phyloP scores from a whole-genome alignment of 2,113 vertebrate genomes.

The Mirza zaza region DNA sequence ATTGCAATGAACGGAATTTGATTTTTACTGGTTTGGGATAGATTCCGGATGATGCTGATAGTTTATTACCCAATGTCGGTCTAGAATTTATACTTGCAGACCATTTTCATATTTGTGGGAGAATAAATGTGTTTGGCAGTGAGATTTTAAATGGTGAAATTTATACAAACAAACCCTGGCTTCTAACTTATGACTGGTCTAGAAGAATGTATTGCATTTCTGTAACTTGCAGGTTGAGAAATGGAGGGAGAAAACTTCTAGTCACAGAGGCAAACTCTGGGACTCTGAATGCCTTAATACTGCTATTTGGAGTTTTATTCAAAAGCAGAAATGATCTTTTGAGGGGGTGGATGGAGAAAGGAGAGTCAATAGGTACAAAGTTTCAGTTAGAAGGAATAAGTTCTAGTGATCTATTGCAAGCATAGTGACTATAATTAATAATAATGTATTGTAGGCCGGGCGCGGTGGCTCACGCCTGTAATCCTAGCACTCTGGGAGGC shows the following conservation, averaged over 20 bases:
- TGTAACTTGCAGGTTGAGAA: not conserved
- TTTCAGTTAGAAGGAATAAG: not conserved
- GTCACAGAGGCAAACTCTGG: not conserved
- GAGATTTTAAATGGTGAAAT: slow-evolving; percentile 34
- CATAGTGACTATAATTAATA: not conserved
- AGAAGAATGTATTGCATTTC: not conserved
- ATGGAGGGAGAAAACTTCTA: not conserved
- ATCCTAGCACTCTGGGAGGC: no score
- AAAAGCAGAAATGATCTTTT: not conserved
- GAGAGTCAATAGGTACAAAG: not conserved
- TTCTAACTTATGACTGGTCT: not conserved
- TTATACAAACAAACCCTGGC: not conserved
- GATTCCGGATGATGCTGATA: not conserved
- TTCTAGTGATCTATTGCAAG: not conserved
- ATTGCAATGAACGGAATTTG: not conserved
- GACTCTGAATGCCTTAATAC: not conserved
- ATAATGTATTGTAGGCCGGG: no score
- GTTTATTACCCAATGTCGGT: not conserved
- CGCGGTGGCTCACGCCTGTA: no score
- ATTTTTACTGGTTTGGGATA: not conserved
- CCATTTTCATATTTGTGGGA: not conserved
- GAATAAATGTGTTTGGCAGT: not conserved
- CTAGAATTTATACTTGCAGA: not conserved
- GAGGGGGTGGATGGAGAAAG: not conserved
- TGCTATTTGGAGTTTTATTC: not conserved